Percentiles rank a stretch among this genome's conserved stretches.
These are phyloP conservation scores for Orgyia antiqua DNA, from an alignment of 2,888 invertebrate genomes.

Conservation along the genomic window DNA sequence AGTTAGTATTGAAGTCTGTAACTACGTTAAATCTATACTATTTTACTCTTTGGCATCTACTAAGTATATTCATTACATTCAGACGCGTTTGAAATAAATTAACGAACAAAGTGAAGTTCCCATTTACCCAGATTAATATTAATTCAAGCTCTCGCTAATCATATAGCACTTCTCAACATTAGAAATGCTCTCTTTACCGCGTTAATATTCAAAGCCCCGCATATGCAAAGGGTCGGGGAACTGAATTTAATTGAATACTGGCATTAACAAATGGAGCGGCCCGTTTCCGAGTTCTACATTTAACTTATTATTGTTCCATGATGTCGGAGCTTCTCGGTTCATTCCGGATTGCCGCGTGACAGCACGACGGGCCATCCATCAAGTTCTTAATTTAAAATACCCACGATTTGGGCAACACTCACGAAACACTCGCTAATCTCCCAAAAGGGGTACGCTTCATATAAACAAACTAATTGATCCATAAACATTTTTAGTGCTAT, in stretches of 20 bases:
- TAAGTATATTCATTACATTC: slow-evolving; percentile 12
- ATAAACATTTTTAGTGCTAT: slow-evolving; percentile 51
- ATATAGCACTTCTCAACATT: slow-evolving; percentile 39
- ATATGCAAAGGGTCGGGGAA: slow-evolving; percentile 63
- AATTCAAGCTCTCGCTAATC: slow-evolving; percentile 35
- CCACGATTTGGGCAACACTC: slow-evolving; percentile 65
- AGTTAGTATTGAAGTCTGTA: no score
- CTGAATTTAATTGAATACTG: slow-evolving; percentile 75
- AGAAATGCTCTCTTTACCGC: slow-evolving; percentile 47
- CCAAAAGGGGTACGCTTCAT: slow-evolving; percentile 48
- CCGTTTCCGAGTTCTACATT: slow-evolving; percentile 70
- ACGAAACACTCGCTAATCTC: slow-evolving; percentile 60
- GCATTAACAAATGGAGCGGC: slow-evolving; percentile 73
- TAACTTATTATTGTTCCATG: slow-evolving; percentile 72
- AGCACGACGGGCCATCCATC: slow-evolving; percentile 70
- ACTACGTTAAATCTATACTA: not conserved
- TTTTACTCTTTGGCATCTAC: no score
- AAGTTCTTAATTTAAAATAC: slow-evolving; percentile 74
- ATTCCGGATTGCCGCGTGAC: slow-evolving; percentile 55
- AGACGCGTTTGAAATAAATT: slow-evolving; percentile 16
- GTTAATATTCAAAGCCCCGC: slow-evolving; percentile 63
- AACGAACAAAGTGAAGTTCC: slow-evolving; percentile 20
- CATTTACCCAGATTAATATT: slow-evolving; percentile 31
- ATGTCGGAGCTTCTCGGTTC: slow-evolving; percentile 51
- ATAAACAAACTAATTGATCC: slow-evolving; percentile 53